These are phyloP conservation scores for Magallana nippona DNA, from an alignment of 2,888 invertebrate species.

Conservation along the genomic window DNA sequence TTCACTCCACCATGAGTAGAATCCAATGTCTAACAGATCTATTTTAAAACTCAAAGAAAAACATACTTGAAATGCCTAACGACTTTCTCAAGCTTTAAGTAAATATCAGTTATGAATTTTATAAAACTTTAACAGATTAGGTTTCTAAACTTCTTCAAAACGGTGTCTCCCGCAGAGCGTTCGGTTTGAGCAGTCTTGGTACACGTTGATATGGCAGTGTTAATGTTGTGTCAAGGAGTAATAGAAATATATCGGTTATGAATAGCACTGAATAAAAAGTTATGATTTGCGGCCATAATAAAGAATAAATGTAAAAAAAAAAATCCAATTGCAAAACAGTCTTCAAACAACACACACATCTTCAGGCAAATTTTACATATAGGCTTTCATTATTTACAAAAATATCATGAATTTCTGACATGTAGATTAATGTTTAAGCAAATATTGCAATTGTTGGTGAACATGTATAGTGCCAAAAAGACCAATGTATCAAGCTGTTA, in stretches of 20 bases:
- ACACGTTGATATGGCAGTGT: not conserved
- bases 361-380: too few species aligned
- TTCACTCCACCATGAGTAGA: not conserved
- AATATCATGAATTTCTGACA: too few species aligned
- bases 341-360: too few species aligned
- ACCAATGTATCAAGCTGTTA: too few species aligned
- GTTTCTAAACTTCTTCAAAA: constrained; percentile 10
- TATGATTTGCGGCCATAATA: too few species aligned
- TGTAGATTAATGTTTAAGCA: too few species aligned
- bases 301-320: too few species aligned
- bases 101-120: not conserved
- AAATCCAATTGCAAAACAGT: too few species aligned
- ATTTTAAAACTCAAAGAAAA: constrained; percentile 28
- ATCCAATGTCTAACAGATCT: not conserved
- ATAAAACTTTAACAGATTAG: constrained; percentile 13
- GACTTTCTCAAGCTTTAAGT: constrained; percentile 13
- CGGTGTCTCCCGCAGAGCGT: not conserved
- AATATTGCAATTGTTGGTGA: too few species aligned
- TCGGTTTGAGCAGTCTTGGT: not conserved
- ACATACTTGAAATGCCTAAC: constrained; percentile 20
- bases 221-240: not conserved
- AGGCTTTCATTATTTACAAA: too few species aligned
- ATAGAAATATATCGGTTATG: not conserved
- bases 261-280: too few species aligned
- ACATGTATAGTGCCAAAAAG: too few species aligned